These are phyloP conservation scores for Squalus acanthias DNA, from an alignment of 2,797 vertebrate genomes.

Conservation along the genomic window DNA sequence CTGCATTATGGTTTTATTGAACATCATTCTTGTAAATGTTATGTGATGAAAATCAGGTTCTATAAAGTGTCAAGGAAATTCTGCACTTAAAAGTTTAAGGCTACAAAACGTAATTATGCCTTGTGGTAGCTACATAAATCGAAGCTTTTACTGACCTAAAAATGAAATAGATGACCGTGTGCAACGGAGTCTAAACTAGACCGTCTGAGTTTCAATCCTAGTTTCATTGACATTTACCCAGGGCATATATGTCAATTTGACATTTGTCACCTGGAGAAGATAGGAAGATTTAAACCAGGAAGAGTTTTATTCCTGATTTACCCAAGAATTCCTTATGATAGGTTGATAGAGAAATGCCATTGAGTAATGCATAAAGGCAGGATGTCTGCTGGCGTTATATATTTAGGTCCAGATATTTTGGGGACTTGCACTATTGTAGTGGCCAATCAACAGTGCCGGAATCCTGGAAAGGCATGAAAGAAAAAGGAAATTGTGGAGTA, in stretches of 20 bases:
- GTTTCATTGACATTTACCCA: conserved; percentile 18
- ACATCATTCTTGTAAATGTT: conserved; percentile 13
- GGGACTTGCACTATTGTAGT: background rate
- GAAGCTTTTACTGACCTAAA: background rate
- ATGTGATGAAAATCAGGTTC: background rate
- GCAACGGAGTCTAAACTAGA: background rate
- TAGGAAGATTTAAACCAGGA: background rate
- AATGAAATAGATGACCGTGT: background rate
- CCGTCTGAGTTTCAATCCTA: background rate
- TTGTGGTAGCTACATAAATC: background rate
- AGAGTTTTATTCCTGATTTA: background rate
- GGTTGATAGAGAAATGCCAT: background rate
- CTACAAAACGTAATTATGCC: background rate
- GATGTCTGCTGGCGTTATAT: background rate
- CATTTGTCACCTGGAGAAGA: background rate
- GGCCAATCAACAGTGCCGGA: background rate
- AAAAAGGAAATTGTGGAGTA: background rate
- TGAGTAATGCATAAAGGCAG: background rate
- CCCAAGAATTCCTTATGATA: background rate
- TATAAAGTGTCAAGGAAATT: background rate
- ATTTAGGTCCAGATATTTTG: background rate
- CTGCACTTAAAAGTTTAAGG: background rate
- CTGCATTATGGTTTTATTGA: conserved; percentile 10
- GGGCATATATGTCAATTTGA: conserved; percentile 13
- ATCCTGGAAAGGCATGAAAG: background rate